Percentiles rank a stretch among this genome's conserved stretches.
Evolutionary conservation across 2,888 invertebrate species (phyloP).

Genomic region (Macrophya annulata): DNA sequence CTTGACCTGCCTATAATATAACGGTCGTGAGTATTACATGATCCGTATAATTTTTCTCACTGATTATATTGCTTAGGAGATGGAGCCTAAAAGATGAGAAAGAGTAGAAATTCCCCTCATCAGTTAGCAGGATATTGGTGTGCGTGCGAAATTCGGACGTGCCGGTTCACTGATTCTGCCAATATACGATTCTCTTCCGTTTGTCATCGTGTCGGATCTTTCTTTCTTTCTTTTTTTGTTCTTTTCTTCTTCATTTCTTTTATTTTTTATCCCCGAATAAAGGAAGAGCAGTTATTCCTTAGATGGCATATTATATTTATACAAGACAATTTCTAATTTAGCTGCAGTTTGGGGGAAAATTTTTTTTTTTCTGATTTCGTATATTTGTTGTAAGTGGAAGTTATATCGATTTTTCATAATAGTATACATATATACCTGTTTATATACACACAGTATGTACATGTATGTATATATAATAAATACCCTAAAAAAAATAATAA

Average conservation of each 20-base stretch:
- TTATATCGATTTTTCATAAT: neutral
- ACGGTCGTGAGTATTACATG: neutral
- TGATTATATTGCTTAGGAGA: neutral
- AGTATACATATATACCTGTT: neutral
- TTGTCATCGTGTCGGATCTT: neutral
- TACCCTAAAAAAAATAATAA: neutral
- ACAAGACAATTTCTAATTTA: neutral
- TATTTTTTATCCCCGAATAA: neutral
- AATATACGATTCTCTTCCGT: constrained; percentile 24
- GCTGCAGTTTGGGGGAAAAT: neutral
- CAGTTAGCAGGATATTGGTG: neutral
- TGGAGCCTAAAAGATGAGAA: neutral
- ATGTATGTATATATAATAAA: neutral
- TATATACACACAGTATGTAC: neutral
- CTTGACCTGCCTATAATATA: too few species aligned
- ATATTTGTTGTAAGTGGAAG: neutral
- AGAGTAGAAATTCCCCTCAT: neutral
- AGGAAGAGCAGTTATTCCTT: neutral
- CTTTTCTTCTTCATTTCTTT: neutral
- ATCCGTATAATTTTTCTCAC: neutral
- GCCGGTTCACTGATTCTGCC: constrained; percentile 35
- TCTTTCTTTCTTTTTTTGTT: neutral
- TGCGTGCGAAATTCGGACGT: constrained; percentile 38
- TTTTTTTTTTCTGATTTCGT: neutral
- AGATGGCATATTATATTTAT: neutral